Conservation (phyloP, 2,797 vertebrate genomes). For the Argentina silus region DNA sequence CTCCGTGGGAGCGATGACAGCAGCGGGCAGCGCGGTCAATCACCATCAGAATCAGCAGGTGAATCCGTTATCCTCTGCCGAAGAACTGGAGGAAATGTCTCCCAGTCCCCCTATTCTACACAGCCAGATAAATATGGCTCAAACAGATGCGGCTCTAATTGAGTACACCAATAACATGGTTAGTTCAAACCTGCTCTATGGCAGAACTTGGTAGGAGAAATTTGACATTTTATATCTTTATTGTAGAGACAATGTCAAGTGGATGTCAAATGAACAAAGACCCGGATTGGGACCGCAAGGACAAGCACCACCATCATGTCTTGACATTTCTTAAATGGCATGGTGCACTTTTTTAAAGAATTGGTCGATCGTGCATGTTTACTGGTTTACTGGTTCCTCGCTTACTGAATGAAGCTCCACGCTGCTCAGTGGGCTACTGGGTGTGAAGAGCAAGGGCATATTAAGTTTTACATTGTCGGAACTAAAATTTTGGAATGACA, state of each 20-base stretch:
- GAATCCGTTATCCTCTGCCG: conserved; percentile 67
- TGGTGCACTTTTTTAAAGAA: conserved; percentile 8
- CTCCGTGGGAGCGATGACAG: conserved; percentile 45
- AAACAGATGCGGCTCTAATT: conserved; percentile 84
- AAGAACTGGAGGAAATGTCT: conserved; percentile 84
- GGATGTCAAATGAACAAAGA: conserved; percentile 23
- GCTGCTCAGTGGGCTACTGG: background rate
- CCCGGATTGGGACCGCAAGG: conserved; percentile 1
- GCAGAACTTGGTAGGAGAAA: conserved; percentile 88
- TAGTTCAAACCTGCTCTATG: conserved; percentile 88
- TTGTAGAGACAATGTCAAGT: conserved; percentile 18
- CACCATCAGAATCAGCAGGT: conserved; percentile 68
- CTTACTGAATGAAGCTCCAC: conserved; percentile 2
- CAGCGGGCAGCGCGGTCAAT: conserved; percentile 49
- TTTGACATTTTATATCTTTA: conserved; percentile 6
- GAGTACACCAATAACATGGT: conserved; percentile 87
- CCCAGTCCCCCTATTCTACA: conserved; percentile 85
- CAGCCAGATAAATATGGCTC: conserved; percentile 78
- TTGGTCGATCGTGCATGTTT: conserved; percentile 11
- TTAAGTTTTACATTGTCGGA: background rate
- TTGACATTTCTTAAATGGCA: conserved; percentile 8
- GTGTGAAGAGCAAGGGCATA: conserved; percentile 18
- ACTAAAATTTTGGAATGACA: conserved; percentile 13
- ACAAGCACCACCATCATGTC: background rate
- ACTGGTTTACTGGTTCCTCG: conserved; percentile 9